Evolutionary conservation across 1,140 invertebrate species (phyloP).

Genomic region (Drosophila sp.): DNA sequence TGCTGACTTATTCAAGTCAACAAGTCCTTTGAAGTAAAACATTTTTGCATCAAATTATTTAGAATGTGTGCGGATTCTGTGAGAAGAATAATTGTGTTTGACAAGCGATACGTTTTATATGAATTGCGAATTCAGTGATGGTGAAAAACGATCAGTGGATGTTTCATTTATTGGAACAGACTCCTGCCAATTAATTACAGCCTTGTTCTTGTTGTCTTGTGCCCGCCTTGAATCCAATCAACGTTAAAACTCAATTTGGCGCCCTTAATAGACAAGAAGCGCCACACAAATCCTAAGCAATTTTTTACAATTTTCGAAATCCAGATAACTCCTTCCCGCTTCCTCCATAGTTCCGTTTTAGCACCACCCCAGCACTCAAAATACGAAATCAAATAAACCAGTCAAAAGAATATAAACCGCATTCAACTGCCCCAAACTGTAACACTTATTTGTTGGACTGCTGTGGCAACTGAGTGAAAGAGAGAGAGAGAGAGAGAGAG

Average conservation of each 20-base stretch:
- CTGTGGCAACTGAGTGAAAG: conserved; percentile 18
- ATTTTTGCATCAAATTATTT: no score
- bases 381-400: conserved; percentile 75
- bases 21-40: no score
- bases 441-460: conserved; percentile 42
- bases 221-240: conserved; percentile 43
- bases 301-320: conserved; percentile 50
- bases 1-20: no score
- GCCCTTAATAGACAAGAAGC: conserved; percentile 41
- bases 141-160: no score
- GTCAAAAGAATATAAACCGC: conserved; percentile 74
- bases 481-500: neutral
- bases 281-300: conserved; percentile 59
- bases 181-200: conserved; percentile 27
- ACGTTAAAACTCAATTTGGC: conserved; percentile 69
- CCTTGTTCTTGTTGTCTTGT: conserved; percentile 21
- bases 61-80: no score
- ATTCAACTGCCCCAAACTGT: conserved; percentile 62
- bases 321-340: neutral
- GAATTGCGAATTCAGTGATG: no score
- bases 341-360: neutral
- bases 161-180: conserved; percentile 1
- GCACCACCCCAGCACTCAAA: neutral
- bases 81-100: no score
- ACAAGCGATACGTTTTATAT: no score